Evolutionary conservation across 2,888 invertebrate species (phyloP), one percentile per base, ranked within the genome.

Genomic region (Agrochola litura): DNA sequence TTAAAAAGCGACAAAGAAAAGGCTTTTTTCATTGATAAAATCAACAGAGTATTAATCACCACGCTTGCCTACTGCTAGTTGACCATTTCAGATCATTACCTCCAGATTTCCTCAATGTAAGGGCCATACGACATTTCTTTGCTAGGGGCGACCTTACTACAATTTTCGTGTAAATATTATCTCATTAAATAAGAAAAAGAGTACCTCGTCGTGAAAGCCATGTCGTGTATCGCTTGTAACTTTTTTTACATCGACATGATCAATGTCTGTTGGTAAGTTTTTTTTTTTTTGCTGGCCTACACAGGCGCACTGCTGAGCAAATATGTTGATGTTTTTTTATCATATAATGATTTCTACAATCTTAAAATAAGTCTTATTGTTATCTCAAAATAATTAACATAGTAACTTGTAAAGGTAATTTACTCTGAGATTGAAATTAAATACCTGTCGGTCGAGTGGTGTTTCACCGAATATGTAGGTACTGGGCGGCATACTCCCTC

Each of bases 41-140:
- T 1, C 43, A 6, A 63, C 37, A 46, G 1, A 56, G 22, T 46
- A 41, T 52, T 54, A 67, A 61, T 78, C 30, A 58, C 22, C 0
- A 12, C 8, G 19, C 6, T 54, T 63, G 30, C 41, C 49, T 25
- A 37, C 30, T 49, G 61, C 12, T 30, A 75, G 67, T 67, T 67
- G 30, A 79, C 75, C 63, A 79, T 74, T 67, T 58, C 56, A 25
- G 30, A 74, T 41, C 74, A 67, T 66, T 74, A 66, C 30, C 49
- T 79, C 41, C 25, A 80, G 67, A 56, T 79, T 58, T 63, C 43
- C 43, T 25, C 41, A 12, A 43, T 22, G 49, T 43, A 52, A 30
- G 2, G 16, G 25, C 49, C n/a, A 5, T 19, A 63, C 8, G 6
- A 54, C 4, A n/a, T 61, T 56, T 63, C 2, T n/a, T 49, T 63